phyloP scores from a whole-genome alignment of 2,113 vertebrate species.

The Boulengeromyrus knoepffleri region DNA sequence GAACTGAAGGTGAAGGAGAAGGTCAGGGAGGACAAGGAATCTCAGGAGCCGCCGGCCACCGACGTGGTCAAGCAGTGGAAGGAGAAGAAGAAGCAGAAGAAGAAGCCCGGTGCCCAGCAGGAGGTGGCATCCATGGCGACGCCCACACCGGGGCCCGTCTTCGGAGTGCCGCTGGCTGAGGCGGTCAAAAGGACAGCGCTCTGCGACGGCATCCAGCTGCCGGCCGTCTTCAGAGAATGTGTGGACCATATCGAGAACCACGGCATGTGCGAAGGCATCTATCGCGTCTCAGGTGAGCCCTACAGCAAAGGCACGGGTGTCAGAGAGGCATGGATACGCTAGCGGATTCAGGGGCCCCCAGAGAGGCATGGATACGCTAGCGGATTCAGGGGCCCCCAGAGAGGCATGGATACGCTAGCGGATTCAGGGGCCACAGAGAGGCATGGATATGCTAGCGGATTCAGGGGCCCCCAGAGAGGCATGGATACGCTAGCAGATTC shows the following conservation, averaged over 20 bases:
- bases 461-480: neutral
- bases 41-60: conserved; percentile 89
- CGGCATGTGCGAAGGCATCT: conserved; percentile 97
- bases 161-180: conserved; percentile 43
- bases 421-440: neutral
- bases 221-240: conserved; percentile 90
- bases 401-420: no score
- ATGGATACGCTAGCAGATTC: no score
- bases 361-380: neutral
- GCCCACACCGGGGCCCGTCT: neutral
- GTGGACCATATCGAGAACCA: conserved; percentile 90
- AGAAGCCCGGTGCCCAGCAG: conserved; percentile 76
- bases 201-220: conserved; percentile 82
- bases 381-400: neutral
- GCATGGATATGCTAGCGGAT: neutral
- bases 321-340: neutral
- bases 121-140: conserved; percentile 50
- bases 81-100: conserved; percentile 95
- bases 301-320: neutral
- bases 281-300: conserved; percentile 86
- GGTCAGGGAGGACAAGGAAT: conserved; percentile 73
- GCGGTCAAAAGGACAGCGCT: conserved; percentile 84
- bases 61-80: conserved; percentile 99
- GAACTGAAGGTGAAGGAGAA: neutral
- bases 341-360: neutral